Base-by-base conservation (phyloP, 2,888 invertebrate species). In the Labia minor region DNA sequence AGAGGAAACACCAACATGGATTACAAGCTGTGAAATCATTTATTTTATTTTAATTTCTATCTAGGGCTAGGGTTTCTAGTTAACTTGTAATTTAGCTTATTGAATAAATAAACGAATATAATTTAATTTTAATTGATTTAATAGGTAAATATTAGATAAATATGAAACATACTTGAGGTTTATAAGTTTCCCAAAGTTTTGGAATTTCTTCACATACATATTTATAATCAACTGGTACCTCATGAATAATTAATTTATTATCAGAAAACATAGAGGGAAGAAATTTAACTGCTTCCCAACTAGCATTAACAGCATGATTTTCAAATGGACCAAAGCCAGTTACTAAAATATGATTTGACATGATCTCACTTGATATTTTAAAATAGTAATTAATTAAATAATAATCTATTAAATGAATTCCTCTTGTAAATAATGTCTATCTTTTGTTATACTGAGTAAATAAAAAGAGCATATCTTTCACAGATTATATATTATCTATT, bases 291-390 rank as follows among this genome's bases (percentile, higher is more conserved):
- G 87, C 86, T 75, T 89, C 87, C 91, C 92, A 92, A 75, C 92
- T 92, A 0, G 92, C 86, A 76, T 93, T 93, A 10, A 88, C 79
- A 20, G 78, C 77, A 74, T 92, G 87, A 49, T 79, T 78, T 6
- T 80, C 76, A 77, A 92, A 93, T 0, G 91, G 91, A 0, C 92
- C 92, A 77, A 93, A 93, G 4, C 92, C 92, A 70, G 87, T 87
- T 14, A 89, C 81, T 21, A 88, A 3, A 49, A 49, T 49, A 49
- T 26, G 4, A 6, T 3, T 6, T 8, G 26, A 26, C 26, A 26
- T 26, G 26, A 26, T 26, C 26, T n/a, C n/a, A n/a, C n/a, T n/a
- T n/a, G n/a, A n/a, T n/a, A n/a, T n/a, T n/a, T n/a, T n/a, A n/a
- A n/a, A n/a, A n/a, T n/a, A n/a, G n/a, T n/a, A n/a, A n/a, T n/a